Evolutionary conservation across 2,113 vertebrate genomes (phyloP).

Genomic region (Glaucidium brasilianum): DNA sequence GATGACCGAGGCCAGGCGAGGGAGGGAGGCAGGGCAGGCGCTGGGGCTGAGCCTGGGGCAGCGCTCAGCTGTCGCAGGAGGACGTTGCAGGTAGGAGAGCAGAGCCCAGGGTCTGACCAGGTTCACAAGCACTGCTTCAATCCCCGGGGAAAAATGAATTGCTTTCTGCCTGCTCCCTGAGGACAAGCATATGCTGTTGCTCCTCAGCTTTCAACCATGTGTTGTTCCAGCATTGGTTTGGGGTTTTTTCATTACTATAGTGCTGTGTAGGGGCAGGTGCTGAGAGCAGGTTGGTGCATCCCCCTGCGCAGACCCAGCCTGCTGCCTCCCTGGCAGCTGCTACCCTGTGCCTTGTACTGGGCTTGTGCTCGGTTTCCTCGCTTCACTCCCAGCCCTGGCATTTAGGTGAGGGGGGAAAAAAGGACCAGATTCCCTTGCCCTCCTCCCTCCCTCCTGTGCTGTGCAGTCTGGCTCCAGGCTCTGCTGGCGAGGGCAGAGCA

Average conservation of each 20-base stretch:
- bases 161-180: not conserved
- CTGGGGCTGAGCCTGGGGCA: not conserved
- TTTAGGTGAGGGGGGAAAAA: not conserved
- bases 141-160: not conserved
- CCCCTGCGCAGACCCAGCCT: not conserved
- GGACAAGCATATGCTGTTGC: not conserved
- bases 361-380: not conserved
- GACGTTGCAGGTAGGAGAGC: not conserved
- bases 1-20: not conserved
- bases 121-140: not conserved
- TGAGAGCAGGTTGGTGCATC: not conserved
- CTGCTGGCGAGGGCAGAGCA: not conserved
- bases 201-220: not conserved
- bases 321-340: not conserved
- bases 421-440: fast-evolving
- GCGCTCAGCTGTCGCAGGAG: not conserved
- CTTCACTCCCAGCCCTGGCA: not conserved
- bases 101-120: not conserved
- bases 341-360: not conserved
- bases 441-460: not conserved
- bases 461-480: not conserved
- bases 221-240: not conserved
- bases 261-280: not conserved
- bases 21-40: not conserved
- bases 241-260: not conserved